Evolutionary conservation across 1,140 invertebrate species (phyloP).

Genomic region (Episyrphus balteatus): DNA sequence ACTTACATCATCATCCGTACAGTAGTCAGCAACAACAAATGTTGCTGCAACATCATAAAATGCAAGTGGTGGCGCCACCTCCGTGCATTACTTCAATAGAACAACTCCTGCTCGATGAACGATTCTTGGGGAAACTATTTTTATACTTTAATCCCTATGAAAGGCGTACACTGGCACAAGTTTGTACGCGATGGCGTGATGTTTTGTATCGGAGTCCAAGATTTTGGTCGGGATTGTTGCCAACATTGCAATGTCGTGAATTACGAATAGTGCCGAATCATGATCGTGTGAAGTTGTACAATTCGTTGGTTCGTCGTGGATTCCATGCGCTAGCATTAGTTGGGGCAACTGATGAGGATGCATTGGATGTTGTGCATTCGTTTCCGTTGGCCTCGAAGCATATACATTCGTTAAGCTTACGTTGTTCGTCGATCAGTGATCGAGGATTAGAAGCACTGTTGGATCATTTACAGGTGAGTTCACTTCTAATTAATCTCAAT

Average conservation of each 20-base stretch:
- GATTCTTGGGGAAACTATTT: conserved; percentile 75
- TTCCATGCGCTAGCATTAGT: conserved; percentile 76
- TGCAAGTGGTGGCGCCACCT: conserved; percentile 6
- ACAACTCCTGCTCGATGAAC: conserved; percentile 69
- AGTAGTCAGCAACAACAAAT: conserved; percentile 1
- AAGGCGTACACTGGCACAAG: conserved; percentile 64
- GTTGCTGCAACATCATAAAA: no score
- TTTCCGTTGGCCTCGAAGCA: conserved; percentile 74
- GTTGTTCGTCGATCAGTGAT: conserved; percentile 80
- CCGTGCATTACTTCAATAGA: conserved; percentile 52
- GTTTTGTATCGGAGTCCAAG: conserved; percentile 70
- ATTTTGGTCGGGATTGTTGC: conserved; percentile 74
- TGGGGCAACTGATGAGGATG: conserved; percentile 79
- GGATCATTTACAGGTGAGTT: conserved; percentile 67
- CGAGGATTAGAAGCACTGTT: conserved; percentile 73
- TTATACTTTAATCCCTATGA: conserved; percentile 72
- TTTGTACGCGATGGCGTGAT: conserved; percentile 75
- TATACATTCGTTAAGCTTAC: conserved; percentile 66
- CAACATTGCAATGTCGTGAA: conserved; percentile 72
- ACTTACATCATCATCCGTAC: conserved; percentile 33
- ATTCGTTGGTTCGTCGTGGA: conserved; percentile 68
- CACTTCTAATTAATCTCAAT: no score
- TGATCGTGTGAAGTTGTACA: conserved; percentile 61
- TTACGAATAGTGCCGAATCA: conserved; percentile 52
- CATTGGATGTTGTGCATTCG: conserved; percentile 72